Evolutionary conservation across 2,797 vertebrate genomes (phyloP).

Genomic region (Sebastes vulpes): DNA sequence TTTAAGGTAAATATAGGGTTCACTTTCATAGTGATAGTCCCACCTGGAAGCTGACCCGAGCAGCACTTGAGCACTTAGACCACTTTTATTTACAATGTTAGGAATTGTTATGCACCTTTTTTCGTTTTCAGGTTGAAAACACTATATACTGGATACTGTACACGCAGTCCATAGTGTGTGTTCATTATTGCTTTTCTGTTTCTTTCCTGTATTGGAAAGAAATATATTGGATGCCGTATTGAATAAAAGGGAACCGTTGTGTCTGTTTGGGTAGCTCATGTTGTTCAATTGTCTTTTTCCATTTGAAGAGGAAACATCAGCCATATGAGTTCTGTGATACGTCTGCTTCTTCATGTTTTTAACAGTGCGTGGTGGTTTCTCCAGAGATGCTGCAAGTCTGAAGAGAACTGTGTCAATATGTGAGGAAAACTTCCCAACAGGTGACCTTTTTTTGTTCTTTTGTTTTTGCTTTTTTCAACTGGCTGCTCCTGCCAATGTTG

Average conservation of each 20-base stretch:
- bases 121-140: neutral
- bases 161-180: neutral
- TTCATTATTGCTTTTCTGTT: neutral
- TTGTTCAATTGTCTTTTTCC: neutral
- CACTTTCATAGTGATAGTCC: neutral
- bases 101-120: too few relatives aligned
- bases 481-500: neutral
- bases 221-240: neutral
- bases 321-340: neutral
- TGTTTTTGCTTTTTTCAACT: neutral
- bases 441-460: conserved; percentile 39
- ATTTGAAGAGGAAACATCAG: neutral
- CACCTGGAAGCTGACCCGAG: neutral
- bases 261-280: neutral
- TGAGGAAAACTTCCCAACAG: conserved; percentile 75
- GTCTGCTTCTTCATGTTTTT: neutral
- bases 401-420: conserved; percentile 37
- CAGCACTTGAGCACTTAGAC: too few relatives aligned
- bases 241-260: neutral
- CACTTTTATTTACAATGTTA: neutral
- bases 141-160: neutral
- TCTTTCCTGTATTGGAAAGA: neutral
- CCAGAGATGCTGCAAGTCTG: conserved; percentile 46
- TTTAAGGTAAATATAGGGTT: neutral
- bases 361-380: conserved; percentile 45